These are phyloP conservation scores for Odontomachus brunneus DNA, from an alignment of 1,140 invertebrate genomes.

Conservation along the genomic window DNA sequence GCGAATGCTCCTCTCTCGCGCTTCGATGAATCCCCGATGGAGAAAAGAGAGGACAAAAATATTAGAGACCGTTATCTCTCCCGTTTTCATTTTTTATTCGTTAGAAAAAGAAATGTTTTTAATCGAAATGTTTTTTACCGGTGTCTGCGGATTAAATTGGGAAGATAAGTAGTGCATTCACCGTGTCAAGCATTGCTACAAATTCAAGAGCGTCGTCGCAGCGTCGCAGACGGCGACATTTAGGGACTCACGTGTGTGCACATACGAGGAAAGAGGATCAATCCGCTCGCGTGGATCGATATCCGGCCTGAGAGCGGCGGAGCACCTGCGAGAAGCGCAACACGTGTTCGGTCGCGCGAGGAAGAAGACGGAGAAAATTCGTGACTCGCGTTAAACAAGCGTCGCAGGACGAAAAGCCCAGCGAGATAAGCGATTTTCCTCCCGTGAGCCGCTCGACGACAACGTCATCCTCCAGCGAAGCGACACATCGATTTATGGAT, in stretches of 20 bases:
- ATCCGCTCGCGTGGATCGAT: constrained; percentile 17
- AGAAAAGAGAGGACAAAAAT: not conserved
- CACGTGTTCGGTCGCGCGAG: constrained; percentile 36
- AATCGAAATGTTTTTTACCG: constrained; percentile 9
- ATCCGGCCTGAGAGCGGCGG: not conserved
- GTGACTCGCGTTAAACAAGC: constrained; percentile 50
- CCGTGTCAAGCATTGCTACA: not conserved
- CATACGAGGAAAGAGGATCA: constrained; percentile 23
- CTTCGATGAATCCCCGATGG: not conserved
- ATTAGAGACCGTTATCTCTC: not conserved
- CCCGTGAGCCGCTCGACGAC: constrained; percentile 21
- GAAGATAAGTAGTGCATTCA: not conserved
- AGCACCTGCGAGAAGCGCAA: constrained; percentile 36
- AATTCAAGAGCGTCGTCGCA: not conserved
- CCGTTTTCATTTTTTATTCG: not conserved
- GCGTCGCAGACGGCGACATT: not conserved
- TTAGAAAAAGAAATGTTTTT: not conserved
- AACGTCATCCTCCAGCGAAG: constrained; percentile 16
- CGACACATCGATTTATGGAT: constrained; percentile 48
- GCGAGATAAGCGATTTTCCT: constrained; percentile 46
- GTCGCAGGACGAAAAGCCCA: constrained; percentile 39
- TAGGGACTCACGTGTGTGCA: not conserved
- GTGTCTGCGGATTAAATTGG: not conserved
- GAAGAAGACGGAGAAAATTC: constrained; percentile 37
- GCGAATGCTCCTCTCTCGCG: not conserved